Evolutionary conservation across 2,113 vertebrate genomes (phyloP).

Genomic region (Daboia siamensis): DNA sequence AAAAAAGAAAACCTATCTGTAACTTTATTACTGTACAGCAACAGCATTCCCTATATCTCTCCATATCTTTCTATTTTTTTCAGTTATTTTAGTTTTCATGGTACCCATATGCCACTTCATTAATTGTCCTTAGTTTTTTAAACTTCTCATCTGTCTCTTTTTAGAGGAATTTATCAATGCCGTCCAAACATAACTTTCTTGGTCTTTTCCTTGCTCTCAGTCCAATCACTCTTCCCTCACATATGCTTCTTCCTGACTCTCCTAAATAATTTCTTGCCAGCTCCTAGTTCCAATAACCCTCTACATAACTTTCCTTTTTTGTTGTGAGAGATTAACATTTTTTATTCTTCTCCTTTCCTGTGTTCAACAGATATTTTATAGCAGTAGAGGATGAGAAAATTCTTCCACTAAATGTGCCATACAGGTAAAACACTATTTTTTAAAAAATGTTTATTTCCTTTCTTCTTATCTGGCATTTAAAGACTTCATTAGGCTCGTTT

Average conservation of each 20-base stretch:
- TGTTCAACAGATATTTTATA: constrained; percentile 81
- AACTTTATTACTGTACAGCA: background rate
- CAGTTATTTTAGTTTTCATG: background rate
- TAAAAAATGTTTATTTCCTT: constrained; percentile 19
- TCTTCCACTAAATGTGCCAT: constrained; percentile 69
- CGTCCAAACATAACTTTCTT: background rate
- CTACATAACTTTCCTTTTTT: background rate
- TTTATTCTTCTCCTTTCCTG: constrained; percentile 5
- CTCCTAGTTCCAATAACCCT: background rate
- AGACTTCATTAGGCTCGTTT: background rate
- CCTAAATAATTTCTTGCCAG: background rate
- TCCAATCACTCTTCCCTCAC: background rate
- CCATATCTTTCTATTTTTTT: background rate
- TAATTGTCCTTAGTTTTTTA: background rate
- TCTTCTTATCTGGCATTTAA: background rate
- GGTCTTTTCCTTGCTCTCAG: background rate
- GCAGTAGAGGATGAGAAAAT: constrained; percentile 82
- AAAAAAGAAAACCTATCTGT: no score
- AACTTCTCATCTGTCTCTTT: background rate
- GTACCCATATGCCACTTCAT: background rate
- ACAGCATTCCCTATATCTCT: background rate
- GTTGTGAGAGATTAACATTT: background rate
- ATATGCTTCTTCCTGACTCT: background rate
- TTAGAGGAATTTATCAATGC: background rate
- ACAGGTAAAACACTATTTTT: constrained; percentile 71